A percentile compares a stretch with the other conserved stretches of the same genome.
phyloP scores from a whole-genome alignment of 1,140 invertebrate genomes.

The Nasonia giraulti region DNA sequence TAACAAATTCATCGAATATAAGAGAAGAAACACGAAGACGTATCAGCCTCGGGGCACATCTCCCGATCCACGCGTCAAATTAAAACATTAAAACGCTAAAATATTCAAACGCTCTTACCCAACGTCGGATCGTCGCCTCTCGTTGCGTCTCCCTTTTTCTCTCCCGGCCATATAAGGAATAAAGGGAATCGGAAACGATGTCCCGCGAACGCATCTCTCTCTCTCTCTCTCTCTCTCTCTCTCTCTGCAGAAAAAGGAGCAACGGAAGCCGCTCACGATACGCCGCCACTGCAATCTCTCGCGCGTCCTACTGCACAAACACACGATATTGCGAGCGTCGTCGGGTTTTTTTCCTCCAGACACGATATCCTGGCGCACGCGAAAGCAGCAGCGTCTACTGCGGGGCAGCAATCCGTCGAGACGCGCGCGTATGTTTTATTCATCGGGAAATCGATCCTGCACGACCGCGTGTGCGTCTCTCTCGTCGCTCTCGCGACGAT shows the following conservation, averaged over 20 bases:
- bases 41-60: too few relatives aligned
- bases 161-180: conserved; percentile 16
- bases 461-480: not conserved
- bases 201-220: not conserved
- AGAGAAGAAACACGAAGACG: not conserved
- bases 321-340: not conserved
- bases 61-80: too few relatives aligned
- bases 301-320: not conserved
- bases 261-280: conserved; percentile 30
- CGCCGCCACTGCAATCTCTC: not conserved
- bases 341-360: not conserved
- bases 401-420: not conserved
- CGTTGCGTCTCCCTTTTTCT: not conserved
- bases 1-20: not conserved
- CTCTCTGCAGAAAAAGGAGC: conserved; percentile 20
- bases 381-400: not conserved
- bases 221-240: not conserved
- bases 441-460: conserved; percentile 10
- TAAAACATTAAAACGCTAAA: too few relatives aligned
- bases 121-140: not conserved
- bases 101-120: too few relatives aligned
- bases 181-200: conserved; percentile 25
- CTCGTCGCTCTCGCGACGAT: too few relatives aligned
- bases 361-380: not conserved
- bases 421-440: not conserved